phyloP scores from a whole-genome alignment of 2,113 vertebrate species.

The Solea solea region DNA sequence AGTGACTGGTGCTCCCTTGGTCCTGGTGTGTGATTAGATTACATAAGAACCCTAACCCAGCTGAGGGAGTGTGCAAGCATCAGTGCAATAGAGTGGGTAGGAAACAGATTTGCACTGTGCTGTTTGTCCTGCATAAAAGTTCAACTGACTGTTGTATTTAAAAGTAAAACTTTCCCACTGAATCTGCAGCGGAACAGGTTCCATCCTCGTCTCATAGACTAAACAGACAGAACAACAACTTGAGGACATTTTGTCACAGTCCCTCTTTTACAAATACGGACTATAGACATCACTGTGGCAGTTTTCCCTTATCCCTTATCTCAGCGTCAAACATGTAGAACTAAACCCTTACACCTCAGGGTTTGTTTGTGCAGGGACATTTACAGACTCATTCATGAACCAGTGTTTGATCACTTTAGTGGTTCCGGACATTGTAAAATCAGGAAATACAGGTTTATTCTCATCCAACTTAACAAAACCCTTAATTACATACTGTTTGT shows the following conservation, averaged over 20 bases:
- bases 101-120: neutral
- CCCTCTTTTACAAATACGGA: neutral
- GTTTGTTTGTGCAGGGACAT: neutral
- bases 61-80: neutral
- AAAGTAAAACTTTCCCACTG: neutral
- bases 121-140: too few relatives aligned
- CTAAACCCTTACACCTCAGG: neutral
- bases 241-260: neutral
- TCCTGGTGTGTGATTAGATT: too few relatives aligned
- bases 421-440: neutral
- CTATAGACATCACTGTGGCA: neutral
- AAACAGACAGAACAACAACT: constrained; percentile 8
- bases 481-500: too few relatives aligned
- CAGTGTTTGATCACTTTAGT: neutral
- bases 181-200: neutral
- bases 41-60: neutral
- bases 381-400: neutral
- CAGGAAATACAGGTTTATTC: neutral
- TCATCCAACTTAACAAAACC: too few relatives aligned
- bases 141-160: too few relatives aligned
- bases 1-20: too few relatives aligned
- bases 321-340: neutral
- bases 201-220: constrained; percentile 8
- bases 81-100: too few relatives aligned
- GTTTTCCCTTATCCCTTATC: neutral